Conservation (phyloP, 2,797 vertebrate species). For the Streptopelia turtur region DNA sequence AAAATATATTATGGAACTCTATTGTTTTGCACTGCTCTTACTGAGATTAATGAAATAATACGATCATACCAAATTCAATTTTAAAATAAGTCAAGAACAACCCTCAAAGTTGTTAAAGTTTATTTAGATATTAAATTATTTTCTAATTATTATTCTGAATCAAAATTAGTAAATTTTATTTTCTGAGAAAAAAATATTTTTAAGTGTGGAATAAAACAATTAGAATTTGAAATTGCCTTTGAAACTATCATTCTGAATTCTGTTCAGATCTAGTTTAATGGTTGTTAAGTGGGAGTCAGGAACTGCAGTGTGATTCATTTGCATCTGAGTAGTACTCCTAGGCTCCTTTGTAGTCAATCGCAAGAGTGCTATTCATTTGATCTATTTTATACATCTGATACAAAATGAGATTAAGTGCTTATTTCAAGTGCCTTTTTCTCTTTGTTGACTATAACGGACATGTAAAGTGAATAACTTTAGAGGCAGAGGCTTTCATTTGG, state of each 20-base stretch:
- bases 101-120: background rate
- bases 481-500: background rate
- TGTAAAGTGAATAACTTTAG: background rate
- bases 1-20: background rate
- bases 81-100: background rate
- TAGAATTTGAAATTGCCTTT: background rate
- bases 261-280: background rate
- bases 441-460: background rate
- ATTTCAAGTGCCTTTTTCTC: background rate
- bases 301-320: background rate
- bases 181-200: background rate
- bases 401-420: background rate
- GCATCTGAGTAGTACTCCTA: background rate
- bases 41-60: background rate
- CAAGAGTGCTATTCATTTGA: background rate
- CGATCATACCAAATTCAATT: background rate
- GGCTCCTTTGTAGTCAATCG: background rate
- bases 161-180: background rate
- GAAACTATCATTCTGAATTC: background rate
- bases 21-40: background rate
- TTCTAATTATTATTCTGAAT: background rate
- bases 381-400: background rate
- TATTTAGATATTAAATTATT: background rate
- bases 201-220: background rate
- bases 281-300: background rate